Evolutionary conservation across 1,140 invertebrate species (phyloP), one percentile per base, ranked within the genome.

Genomic region (Acromyrmex heyeri): DNA sequence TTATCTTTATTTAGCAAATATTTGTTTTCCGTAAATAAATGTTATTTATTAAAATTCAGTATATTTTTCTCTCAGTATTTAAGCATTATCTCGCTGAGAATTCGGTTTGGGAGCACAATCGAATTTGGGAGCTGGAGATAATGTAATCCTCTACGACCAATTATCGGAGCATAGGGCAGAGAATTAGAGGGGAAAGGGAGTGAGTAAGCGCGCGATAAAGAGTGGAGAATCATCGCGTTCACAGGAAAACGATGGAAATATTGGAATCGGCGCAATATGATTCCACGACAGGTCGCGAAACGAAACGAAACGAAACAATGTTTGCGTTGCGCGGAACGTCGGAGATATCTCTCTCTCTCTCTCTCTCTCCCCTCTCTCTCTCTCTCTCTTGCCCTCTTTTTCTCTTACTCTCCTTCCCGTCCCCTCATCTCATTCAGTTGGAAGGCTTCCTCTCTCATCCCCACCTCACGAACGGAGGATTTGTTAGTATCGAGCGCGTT

Each of bases 401-500:
- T 44, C 8, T 34, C 30, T 34, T 5, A 34, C 34, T 38, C 34
- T 38, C 34, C 18, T 38, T 64, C 24, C 27, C n/a, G 34, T 57
- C 67, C 59, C 69, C 55, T 59, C 57, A 14, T 85, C 81, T 73
- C 87, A 18, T 48, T 64, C 79, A 18, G 65, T n/a, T 50, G 38
- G 65, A 69, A 21, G 14, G 38, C 65, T 50, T 61, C 81, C 50
- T 14, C 30, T 53, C 38, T 0, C 61, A 21, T 24, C 38, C 59
- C 48, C 38, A 16, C 14, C 5, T 61, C 57, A 34, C 85, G 88
- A 92, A 91, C 91, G 89, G 85, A 85, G 92, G 92, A 92, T 93
- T 92, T 92, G 92, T 93, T 93, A 92, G 90, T 93, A 93, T 93
- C 91, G 92, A 93, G 91, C 92, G 91, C 70, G 88, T 81, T 81